Percentiles rank a stretch among this genome's conserved stretches.
phyloP scores from a whole-genome alignment of 2,113 vertebrate genomes.

The Lates calcarifer region DNA sequence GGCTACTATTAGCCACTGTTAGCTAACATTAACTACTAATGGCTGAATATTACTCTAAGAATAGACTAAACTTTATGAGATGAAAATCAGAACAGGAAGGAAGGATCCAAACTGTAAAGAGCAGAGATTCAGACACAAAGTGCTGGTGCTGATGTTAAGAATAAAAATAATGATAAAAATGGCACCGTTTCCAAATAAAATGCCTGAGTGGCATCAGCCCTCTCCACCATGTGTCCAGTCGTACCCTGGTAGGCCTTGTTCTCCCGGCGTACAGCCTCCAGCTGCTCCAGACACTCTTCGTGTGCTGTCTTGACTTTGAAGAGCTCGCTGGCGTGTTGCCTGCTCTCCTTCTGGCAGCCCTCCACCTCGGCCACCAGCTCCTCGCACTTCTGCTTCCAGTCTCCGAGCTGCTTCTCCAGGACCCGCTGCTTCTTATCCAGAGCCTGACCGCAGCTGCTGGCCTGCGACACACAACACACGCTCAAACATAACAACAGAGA shows the following conservation, averaged over 20 bases:
- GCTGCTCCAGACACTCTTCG: conserved; percentile 85
- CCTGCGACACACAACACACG: conserved; percentile 54
- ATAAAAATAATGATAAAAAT: no score
- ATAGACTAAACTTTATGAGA: no score
- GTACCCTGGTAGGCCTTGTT: conserved; percentile 86
- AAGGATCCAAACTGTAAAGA: no score
- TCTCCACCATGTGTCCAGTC: no score
- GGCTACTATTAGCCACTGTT: background rate
- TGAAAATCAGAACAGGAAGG: no score
- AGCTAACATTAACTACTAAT: no score
- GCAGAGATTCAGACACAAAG: no score
- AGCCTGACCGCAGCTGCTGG: conserved; percentile 74
- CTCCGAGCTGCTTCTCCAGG: conserved; percentile 86
- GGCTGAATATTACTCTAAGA: no score
- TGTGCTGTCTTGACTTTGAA: conserved; percentile 86
- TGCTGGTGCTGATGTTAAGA: no score
- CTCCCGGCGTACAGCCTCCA: conserved; percentile 82
- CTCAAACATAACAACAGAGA: accelerated
- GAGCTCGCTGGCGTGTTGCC: conserved; percentile 81
- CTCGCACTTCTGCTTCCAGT: conserved; percentile 86
- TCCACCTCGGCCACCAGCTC: conserved; percentile 85
- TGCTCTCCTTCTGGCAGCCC: conserved; percentile 86
- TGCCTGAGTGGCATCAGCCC: no score
- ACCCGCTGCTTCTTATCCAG: conserved; percentile 87
- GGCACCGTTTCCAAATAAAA: no score